Base-by-base conservation (phyloP, 2,113 vertebrate genomes). In the Aythya baeri region DNA sequence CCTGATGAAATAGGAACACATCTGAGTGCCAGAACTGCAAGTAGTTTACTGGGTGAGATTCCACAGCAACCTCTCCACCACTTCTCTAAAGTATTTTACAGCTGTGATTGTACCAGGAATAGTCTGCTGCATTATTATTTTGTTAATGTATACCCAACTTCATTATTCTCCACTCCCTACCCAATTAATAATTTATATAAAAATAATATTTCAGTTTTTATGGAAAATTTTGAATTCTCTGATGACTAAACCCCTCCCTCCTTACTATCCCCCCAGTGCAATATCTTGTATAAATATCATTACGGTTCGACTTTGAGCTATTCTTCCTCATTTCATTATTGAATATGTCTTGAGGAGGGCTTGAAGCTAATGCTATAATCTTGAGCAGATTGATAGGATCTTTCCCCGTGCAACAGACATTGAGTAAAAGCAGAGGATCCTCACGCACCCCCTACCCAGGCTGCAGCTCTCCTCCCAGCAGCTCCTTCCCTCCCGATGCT, bases 401-500 rank as follows among this genome's bases (percentile, higher is more conserved):
- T 96, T 83, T 91, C 63, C 46, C 70, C 8, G 17, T 25, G n/a
- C 23, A 65, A 66, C 0, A 94, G 23, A 92, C 80, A 54, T 3
- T 54, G 67, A 92, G 84, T 44, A 84, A 93, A 95, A 94, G 36
- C 59, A 90, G 49, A 88, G 65, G 36, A 34, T 43, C 13, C 57
- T 63, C n/a, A 32, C 1, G 1, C 2, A 15, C 13, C 5, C 21
- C 32, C 20, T 25, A 13, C 61, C 34, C 41, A 27, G 0, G 2
- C n/a, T 34, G 21, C 41, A 59, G 49, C 44, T 73, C 43, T 34
- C 17, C 32, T 85, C 36, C 52, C 55, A 43, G 58, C 16, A 5
- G 61, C 73, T 52, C 76, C 11, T 3, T 44, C 43, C 52, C 46
- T 88, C 71, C 29, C 31, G 16, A 71, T 2, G 2, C 17, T 25